These are phyloP conservation scores for Drosophila auraria DNA, from an alignment of 1,140 invertebrate genomes.

Conservation along the genomic window DNA sequence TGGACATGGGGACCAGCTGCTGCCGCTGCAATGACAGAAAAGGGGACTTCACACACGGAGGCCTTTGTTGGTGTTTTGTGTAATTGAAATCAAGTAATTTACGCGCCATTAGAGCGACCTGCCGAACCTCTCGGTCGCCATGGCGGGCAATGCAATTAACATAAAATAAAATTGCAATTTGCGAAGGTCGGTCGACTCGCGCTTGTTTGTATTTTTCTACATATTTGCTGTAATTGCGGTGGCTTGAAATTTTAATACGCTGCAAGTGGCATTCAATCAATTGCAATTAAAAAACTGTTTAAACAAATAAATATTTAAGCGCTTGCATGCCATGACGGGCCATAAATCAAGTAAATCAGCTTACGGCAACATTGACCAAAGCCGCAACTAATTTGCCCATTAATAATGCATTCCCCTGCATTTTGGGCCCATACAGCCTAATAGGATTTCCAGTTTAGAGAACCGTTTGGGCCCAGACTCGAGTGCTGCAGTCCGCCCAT, in stretches of 20 bases:
- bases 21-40: slow-evolving; percentile 9
- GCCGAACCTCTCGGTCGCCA: slow-evolving; percentile 24
- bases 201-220: slow-evolving; percentile 22
- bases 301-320: slow-evolving; percentile 43
- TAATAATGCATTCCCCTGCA: slow-evolving; percentile 41
- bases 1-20: slow-evolving; percentile 55
- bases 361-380: slow-evolving; percentile 22
- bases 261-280: slow-evolving; percentile 70
- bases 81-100: slow-evolving; percentile 78
- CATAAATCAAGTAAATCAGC: slow-evolving; percentile 57
- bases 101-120: slow-evolving; percentile 72
- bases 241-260: slow-evolving; percentile 59
- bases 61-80: slow-evolving; percentile 25
- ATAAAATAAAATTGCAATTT: slow-evolving; percentile 64
- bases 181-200: neutral
- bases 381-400: slow-evolving; percentile 43
- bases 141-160: slow-evolving; percentile 62
- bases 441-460: slow-evolving; percentile 40
- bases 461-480: neutral
- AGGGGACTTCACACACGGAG: slow-evolving; percentile 1
- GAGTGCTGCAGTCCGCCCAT: slow-evolving; percentile 21
- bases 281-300: slow-evolving; percentile 62
- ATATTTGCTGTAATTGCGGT: slow-evolving; percentile 62
- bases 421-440: slow-evolving; percentile 9
- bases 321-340: neutral